phyloP scores from a whole-genome alignment of 2,113 vertebrate genomes.

The Ageneiosus marmoratus region DNA sequence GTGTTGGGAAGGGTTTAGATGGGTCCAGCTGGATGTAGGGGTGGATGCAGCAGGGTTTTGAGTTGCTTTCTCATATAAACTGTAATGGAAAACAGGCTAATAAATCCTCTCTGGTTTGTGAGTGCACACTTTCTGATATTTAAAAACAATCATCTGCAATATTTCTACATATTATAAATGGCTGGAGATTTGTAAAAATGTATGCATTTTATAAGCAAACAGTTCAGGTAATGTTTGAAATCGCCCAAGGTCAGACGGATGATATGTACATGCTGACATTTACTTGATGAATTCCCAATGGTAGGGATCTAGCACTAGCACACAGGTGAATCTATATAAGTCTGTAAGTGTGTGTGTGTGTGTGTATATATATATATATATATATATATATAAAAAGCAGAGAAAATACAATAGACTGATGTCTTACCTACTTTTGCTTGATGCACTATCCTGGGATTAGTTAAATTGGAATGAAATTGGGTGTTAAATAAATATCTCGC shows the following conservation, averaged over 20 bases:
- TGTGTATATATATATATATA: too few relatives aligned
- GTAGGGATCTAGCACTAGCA: slow-evolving; percentile 37
- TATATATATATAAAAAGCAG: too few relatives aligned
- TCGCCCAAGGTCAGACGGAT: slow-evolving; percentile 50
- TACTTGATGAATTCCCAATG: slow-evolving; percentile 50
- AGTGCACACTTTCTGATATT: background rate
- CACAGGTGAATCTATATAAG: slow-evolving; percentile 57
- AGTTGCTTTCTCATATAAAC: background rate
- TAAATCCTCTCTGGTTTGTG: background rate
- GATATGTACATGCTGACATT: slow-evolving; percentile 13
- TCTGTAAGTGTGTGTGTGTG: too few relatives aligned
- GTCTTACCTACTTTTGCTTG: slow-evolving; percentile 63
- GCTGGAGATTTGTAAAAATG: background rate
- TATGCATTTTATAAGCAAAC: slow-evolving; percentile 23
- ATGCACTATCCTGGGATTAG: slow-evolving; percentile 62
- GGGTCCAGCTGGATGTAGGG: background rate
- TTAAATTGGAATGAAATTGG: slow-evolving; percentile 68
- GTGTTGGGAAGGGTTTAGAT: background rate
- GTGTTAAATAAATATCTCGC: slow-evolving; percentile 68
- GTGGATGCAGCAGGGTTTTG: background rate
- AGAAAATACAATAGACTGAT: slow-evolving; percentile 58
- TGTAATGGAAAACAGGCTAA: background rate
- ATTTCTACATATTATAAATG: slow-evolving; percentile 5
- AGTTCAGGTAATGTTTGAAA: slow-evolving; percentile 51
- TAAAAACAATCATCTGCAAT: background rate